Percentiles rank a stretch among this genome's conserved stretches.
These are phyloP conservation scores for Artemia franciscana DNA, from an alignment of 1,140 invertebrate genomes.

Conservation along the genomic window DNA sequence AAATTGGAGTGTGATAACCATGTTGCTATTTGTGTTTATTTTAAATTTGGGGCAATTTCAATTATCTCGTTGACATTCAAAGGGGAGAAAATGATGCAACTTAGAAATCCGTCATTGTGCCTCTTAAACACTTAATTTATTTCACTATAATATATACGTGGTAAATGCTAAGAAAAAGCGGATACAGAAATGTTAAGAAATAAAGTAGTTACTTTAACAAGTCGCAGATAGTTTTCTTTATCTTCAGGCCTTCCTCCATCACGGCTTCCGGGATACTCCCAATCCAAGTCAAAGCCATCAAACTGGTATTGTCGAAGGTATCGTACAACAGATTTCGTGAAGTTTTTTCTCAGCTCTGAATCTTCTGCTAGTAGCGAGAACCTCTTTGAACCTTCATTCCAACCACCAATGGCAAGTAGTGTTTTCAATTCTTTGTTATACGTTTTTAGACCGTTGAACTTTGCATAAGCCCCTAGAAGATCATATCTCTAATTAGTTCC, in stretches of 20 bases:
- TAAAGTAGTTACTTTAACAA: constrained; percentile 39
- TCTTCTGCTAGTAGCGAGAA: constrained; percentile 69
- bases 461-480: constrained; percentile 65
- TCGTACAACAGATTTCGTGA: constrained; percentile 62
- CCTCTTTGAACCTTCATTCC: constrained; percentile 76
- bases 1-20: too few species aligned
- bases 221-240: constrained; percentile 61
- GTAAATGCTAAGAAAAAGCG: background rate
- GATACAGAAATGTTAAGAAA: background rate
- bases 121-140: background rate
- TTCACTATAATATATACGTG: background rate
- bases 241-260: constrained; percentile 78
- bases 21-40: too few species aligned
- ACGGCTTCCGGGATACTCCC: constrained; percentile 79
- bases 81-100: too few species aligned
- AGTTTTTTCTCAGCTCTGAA: constrained; percentile 41
- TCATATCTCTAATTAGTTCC: too few species aligned
- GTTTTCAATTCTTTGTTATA: constrained; percentile 83
- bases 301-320: constrained; percentile 78
- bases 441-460: constrained; percentile 73
- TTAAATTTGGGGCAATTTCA: too few species aligned
- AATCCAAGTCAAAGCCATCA: constrained; percentile 85
- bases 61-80: too few species aligned
- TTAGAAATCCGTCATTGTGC: too few species aligned
- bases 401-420: constrained; percentile 78